A percentile compares a stretch with the other conserved stretches of the same genome.
Conservation (phyloP, 2,113 vertebrate species). For the Pleuronectes platessa region DNA sequence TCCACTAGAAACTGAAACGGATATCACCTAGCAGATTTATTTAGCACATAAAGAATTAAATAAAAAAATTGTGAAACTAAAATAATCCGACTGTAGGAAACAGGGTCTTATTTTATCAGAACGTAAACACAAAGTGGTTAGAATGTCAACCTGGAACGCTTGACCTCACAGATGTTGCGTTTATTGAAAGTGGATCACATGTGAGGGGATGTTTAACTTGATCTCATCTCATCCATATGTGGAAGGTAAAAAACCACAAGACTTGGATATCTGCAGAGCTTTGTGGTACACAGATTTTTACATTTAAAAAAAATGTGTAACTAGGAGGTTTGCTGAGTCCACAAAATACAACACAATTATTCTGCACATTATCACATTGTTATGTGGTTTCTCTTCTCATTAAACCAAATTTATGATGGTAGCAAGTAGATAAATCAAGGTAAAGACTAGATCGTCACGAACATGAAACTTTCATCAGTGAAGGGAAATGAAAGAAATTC, state of each 20-base stretch:
- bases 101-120: background rate
- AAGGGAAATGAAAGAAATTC: background rate
- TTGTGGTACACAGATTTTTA: background rate
- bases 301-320: too few relatives aligned
- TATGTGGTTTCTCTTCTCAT: background rate
- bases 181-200: constrained; percentile 8
- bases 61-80: background rate
- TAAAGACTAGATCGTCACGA: too few relatives aligned
- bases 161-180: background rate
- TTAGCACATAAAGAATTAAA: constrained; percentile 29
- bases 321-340: too few relatives aligned
- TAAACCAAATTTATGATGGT: background rate
- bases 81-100: background rate
- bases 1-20: constrained; percentile 39
- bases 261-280: background rate
- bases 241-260: background rate
- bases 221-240: background rate
- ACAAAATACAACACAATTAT: background rate
- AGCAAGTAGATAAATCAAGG: too few relatives aligned
- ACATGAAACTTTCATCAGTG: background rate
- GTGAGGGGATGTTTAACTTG: background rate
- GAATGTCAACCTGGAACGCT: constrained; percentile 2
- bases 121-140: background rate
- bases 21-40: constrained; percentile 22
- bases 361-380: background rate